Percentiles rank a stretch among this genome's conserved stretches.
Conservation (phyloP, 2,888 invertebrate genomes). For the Bombylius major region DNA sequence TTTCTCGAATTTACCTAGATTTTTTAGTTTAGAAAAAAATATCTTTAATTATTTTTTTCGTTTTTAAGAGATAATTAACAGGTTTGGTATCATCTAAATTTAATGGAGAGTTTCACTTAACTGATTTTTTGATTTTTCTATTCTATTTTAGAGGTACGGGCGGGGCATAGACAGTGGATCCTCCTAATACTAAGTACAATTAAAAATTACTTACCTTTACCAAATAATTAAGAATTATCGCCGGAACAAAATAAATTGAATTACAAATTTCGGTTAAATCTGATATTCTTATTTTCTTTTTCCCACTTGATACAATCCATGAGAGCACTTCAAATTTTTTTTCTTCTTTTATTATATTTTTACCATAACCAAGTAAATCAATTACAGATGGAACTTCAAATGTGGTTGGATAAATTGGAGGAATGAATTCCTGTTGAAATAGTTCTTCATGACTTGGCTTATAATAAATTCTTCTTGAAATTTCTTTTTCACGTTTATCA, state of each 20-base stretch:
- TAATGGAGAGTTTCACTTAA: no score
- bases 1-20: no score
- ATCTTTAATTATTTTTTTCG: no score
- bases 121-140: no score
- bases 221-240: conserved; percentile 5
- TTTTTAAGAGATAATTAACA: no score
- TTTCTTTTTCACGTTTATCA: not conserved
- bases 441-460: conserved; percentile 10
- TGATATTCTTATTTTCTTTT: not conserved
- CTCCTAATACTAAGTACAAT: no score
- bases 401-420: conserved; percentile 5
- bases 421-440: conserved; percentile 1
- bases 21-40: no score
- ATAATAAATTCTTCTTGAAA: conserved; percentile 1
- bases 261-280: not conserved
- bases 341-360: not conserved
- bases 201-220: conserved; percentile 2
- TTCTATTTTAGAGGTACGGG: no score
- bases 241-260: conserved; percentile 5
- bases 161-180: no score
- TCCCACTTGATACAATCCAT: conserved; percentile 5
- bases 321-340: conserved; percentile 1
- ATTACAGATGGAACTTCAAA: conserved; percentile 1
- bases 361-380: conserved; percentile 2
- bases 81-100: no score